Percentiles rank a stretch among this genome's conserved stretches.
These are phyloP conservation scores for Lota lota DNA, from an alignment of 2,113 vertebrate genomes.

Conservation along the genomic window DNA sequence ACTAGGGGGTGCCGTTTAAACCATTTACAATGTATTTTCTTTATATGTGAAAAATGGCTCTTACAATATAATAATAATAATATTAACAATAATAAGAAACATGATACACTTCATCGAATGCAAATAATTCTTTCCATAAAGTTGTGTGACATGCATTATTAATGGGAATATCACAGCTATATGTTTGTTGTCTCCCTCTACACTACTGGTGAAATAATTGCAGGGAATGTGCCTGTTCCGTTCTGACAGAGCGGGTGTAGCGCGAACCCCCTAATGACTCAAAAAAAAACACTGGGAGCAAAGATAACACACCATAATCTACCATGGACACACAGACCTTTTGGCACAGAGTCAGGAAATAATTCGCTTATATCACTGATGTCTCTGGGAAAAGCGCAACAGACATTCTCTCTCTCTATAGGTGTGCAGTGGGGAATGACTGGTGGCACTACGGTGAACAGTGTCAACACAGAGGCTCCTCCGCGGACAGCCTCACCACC, in stretches of 20 bases:
- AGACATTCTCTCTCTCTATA: slow-evolving; percentile 41
- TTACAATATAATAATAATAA: too few species aligned
- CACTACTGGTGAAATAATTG: not conserved
- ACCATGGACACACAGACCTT: not conserved
- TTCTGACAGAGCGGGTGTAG: not conserved
- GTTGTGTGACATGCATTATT: too few species aligned
- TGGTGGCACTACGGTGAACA: slow-evolving; percentile 86
- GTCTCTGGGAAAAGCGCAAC: slow-evolving; percentile 30
- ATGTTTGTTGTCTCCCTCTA: too few species aligned
- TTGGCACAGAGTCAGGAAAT: slow-evolving; percentile 45
- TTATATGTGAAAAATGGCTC: too few species aligned
- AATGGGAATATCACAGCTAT: too few species aligned
- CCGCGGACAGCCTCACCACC: slow-evolving; percentile 66
- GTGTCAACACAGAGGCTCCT: slow-evolving; percentile 79
- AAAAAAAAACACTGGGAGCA: slow-evolving; percentile 35
- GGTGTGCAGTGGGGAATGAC: slow-evolving; percentile 77
- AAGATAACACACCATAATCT: not conserved
- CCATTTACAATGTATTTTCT: too few species aligned
- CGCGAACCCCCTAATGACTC: slow-evolving; percentile 29
- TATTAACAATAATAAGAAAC: too few species aligned
- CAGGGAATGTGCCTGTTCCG: too few species aligned
- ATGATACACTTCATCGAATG: too few species aligned
- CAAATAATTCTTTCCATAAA: too few species aligned
- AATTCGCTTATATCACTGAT: slow-evolving; percentile 47
- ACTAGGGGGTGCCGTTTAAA: too few species aligned